A percentile compares a stretch with the other conserved stretches of the same genome.
Evolutionary conservation across 2,888 invertebrate species (phyloP).

Genomic region (Perithous albicinctus): DNA sequence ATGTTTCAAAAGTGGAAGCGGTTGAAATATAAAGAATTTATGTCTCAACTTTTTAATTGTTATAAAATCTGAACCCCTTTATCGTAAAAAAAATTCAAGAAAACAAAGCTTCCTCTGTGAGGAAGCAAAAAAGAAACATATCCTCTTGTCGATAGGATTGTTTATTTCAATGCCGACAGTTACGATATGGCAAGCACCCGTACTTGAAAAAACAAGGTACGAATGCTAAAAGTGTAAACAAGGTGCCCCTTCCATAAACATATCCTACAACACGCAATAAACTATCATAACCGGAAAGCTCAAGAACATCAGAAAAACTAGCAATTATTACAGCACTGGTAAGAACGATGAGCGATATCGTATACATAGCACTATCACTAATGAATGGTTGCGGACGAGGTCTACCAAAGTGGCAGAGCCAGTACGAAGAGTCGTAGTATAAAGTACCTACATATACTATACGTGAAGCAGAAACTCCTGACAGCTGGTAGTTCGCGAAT

Average conservation of each 20-base stretch:
- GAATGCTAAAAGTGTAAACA: no score
- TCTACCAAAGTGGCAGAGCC: constrained; percentile 16
- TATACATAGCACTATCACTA: constrained; percentile 36
- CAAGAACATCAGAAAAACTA: neutral
- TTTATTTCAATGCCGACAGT: neutral
- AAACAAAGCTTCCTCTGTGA: no score
- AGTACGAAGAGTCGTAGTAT: constrained; percentile 15
- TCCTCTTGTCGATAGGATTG: no score
- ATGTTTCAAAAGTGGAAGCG: no score
- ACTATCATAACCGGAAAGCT: neutral
- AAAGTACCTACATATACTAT: constrained; percentile 8
- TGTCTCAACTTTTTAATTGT: no score
- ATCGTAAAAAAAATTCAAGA: no score
- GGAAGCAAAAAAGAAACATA: no score
- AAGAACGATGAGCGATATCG: constrained; percentile 22
- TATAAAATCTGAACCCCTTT: no score
- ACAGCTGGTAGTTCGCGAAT: constrained; percentile 50
- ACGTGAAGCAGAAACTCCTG: constrained; percentile 36
- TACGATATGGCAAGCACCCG: neutral
- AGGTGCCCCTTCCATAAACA: neutral
- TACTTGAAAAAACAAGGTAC: neutral
- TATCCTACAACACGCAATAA: constrained; percentile 2
- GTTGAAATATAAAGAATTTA: no score
- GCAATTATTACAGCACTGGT: neutral
- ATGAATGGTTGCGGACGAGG: constrained; percentile 40